Evolutionary conservation across 1,140 invertebrate species (phyloP).

Genomic region (Spodoptera frugiperda): DNA sequence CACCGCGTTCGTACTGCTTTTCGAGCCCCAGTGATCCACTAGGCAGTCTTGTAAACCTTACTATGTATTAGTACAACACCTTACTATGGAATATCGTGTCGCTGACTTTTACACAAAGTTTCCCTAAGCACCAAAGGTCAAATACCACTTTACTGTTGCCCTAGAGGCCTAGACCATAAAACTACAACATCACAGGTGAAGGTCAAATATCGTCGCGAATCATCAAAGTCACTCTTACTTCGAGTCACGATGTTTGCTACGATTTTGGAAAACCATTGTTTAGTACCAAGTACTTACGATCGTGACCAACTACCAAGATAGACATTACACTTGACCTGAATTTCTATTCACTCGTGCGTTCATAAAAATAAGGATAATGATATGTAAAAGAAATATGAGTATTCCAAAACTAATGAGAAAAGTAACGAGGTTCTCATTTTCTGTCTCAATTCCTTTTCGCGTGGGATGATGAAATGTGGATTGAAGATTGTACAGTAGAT

Average conservation of each 20-base stretch:
- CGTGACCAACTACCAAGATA: conserved; percentile 1
- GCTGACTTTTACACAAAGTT: neutral
- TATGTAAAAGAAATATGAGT: conserved; percentile 15
- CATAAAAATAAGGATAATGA: conserved; percentile 27
- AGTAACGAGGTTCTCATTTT: neutral
- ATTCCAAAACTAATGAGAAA: neutral
- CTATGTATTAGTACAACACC: too few relatives aligned
- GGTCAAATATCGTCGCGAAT: conserved; percentile 4
- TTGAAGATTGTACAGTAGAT: too few relatives aligned
- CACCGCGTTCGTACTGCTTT: too few relatives aligned
- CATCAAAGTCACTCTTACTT: conserved; percentile 16
- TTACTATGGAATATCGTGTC: too few relatives aligned
- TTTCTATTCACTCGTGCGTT: conserved; percentile 38
- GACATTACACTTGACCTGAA: conserved; percentile 32
- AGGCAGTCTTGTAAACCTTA: too few relatives aligned
- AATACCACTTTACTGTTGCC: neutral
- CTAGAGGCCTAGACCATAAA: neutral
- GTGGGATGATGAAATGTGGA: too few relatives aligned
- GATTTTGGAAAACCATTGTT: conserved; percentile 12
- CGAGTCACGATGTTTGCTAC: conserved; percentile 15
- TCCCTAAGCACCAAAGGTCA: neutral
- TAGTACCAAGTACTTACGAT: neutral
- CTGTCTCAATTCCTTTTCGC: neutral
- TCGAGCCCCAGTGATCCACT: too few relatives aligned
- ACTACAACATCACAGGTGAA: neutral